phyloP scores from a whole-genome alignment of 2,113 vertebrate genomes.

The Lota lota region DNA sequence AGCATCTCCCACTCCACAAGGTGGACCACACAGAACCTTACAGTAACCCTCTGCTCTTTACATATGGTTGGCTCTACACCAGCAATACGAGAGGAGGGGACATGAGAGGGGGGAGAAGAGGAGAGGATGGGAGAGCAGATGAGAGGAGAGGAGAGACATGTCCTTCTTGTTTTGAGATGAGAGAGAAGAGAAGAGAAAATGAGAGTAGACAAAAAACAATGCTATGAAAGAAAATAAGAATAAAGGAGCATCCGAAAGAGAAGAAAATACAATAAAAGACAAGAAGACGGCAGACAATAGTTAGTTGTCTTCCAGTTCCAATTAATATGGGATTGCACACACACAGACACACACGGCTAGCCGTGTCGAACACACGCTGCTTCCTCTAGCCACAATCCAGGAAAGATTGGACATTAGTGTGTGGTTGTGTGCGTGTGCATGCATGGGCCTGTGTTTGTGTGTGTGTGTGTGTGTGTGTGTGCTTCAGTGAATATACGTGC shows the following conservation, averaged over 20 bases:
- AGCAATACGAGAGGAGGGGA: background rate
- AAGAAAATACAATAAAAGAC: background rate
- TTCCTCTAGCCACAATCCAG: slow-evolving; percentile 38
- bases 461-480: background rate
- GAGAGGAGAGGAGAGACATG: background rate
- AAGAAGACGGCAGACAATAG: no score
- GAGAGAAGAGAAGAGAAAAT: background rate
- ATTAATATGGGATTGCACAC: no score
- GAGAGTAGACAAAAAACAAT: background rate
- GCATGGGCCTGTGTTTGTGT: background rate
- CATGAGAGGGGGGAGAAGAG: background rate
- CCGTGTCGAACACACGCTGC: slow-evolving; percentile 29
- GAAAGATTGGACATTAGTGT: slow-evolving; percentile 30
- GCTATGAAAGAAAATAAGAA: no score
- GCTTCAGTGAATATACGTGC: no score
- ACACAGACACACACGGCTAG: slow-evolving; percentile 36
- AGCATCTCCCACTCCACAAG: no score
- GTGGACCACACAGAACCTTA: no score
- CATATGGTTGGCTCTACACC: background rate
- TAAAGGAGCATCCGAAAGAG: no score
- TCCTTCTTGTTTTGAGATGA: no score
- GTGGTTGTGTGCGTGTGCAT: background rate
- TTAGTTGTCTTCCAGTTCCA: no score
- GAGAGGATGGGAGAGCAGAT: background rate
- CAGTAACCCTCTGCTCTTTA: no score